Evolutionary conservation across 2,888 invertebrate species (phyloP).

Genomic region (Aquatica leii): DNA sequence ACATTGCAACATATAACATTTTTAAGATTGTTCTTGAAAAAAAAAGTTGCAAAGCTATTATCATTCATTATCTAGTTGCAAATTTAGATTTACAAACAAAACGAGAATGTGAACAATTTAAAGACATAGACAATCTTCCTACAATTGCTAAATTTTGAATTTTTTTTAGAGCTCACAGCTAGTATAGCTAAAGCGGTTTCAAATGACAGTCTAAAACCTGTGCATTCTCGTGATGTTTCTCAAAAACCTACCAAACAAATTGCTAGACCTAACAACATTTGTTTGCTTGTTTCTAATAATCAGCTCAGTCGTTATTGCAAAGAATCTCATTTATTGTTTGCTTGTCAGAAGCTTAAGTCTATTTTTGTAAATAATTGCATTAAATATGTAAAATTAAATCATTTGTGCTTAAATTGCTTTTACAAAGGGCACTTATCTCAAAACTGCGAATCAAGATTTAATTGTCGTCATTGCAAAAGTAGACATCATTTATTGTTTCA

Average conservation of each 20-base stretch:
- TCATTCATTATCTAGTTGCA: background rate
- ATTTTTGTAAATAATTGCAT: slow-evolving; percentile 15
- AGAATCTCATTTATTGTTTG: slow-evolving; percentile 10
- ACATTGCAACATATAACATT: too few relatives aligned
- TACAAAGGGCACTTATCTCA: too few relatives aligned
- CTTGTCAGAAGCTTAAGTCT: slow-evolving; percentile 15
- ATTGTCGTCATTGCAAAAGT: slow-evolving; percentile 22
- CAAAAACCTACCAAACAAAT: background rate
- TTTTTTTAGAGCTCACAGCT: slow-evolving; percentile 5
- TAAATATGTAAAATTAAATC: slow-evolving; percentile 15
- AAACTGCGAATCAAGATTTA: slow-evolving; percentile 20
- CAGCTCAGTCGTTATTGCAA: slow-evolving; percentile 7
- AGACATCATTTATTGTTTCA: too few relatives aligned
- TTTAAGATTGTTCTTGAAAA: slow-evolving; percentile 5
- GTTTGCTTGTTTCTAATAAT: background rate
- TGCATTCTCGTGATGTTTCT: background rate
- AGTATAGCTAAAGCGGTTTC: slow-evolving; percentile 5
- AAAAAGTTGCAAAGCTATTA: background rate
- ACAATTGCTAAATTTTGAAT: background rate
- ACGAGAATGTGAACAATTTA: slow-evolving; percentile 12
- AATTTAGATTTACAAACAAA: slow-evolving; percentile 5
- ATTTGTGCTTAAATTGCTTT: slow-evolving; percentile 37
- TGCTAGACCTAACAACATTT: too few relatives aligned
- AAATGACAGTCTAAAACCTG: too few relatives aligned
- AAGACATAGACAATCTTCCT: background rate